A percentile compares a stretch with the other conserved stretches of the same genome.
Evolutionary conservation across 2,797 vertebrate genomes (phyloP).

Genomic region (Enteromius viviparus): DNA sequence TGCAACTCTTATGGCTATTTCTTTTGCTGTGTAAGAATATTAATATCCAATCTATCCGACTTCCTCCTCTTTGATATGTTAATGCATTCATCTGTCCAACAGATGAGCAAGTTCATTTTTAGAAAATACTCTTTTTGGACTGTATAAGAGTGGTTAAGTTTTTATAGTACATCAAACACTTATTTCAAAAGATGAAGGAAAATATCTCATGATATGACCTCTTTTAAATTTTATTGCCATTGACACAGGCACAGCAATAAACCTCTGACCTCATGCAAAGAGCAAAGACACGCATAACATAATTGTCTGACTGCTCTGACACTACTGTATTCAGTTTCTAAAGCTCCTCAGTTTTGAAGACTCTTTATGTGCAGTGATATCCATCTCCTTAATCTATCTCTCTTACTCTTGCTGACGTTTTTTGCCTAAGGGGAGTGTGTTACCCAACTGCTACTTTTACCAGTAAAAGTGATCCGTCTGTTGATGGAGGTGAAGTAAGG

Average conservation of each 20-base stretch:
- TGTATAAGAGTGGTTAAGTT: neutral
- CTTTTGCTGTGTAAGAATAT: neutral
- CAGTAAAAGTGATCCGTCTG: slow-evolving; percentile 56
- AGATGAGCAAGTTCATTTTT: neutral
- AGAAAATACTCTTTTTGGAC: neutral
- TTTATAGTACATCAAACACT: neutral
- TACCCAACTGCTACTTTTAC: slow-evolving; percentile 60
- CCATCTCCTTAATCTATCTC: slow-evolving; percentile 36
- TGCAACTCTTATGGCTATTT: neutral
- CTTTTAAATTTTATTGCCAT: neutral
- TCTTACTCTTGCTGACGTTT: slow-evolving; percentile 43
- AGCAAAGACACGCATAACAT: slow-evolving; percentile 47
- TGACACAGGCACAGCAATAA: slow-evolving; percentile 1
- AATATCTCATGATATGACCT: neutral
- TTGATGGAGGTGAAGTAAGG: slow-evolving; percentile 41
- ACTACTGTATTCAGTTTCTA: slow-evolving; percentile 59
- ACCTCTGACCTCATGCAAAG: slow-evolving; percentile 7
- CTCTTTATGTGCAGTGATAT: slow-evolving; percentile 52
- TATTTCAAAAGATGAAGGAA: slow-evolving; percentile 8
- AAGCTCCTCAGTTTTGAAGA: slow-evolving; percentile 56
- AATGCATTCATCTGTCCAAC: neutral
- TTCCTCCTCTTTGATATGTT: neutral
- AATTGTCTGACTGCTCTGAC: slow-evolving; percentile 46
- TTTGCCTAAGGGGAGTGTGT: slow-evolving; percentile 46
- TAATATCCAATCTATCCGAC: neutral